These are phyloP conservation scores for Odontocolon sp. DNA, from an alignment of 2,888 invertebrate species.

Conservation along the genomic window DNA sequence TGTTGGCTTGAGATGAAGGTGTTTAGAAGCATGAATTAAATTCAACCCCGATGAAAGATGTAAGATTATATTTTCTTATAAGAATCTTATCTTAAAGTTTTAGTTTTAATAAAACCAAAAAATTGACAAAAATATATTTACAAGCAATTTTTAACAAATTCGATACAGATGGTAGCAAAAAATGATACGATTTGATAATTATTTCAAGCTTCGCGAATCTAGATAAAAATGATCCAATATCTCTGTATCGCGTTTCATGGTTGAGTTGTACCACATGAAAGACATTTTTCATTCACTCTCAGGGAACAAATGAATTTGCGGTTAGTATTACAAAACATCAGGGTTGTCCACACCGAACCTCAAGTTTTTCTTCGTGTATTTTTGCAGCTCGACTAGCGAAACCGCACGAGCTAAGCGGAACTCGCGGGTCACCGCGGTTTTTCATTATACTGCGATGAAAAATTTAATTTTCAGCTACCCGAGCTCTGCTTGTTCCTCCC, in stretches of 20 bases:
- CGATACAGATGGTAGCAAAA: too few relatives aligned
- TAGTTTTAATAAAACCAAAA: too few relatives aligned
- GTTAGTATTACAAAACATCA: slow-evolving; percentile 23
- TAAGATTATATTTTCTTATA: too few relatives aligned
- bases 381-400: slow-evolving; percentile 1
- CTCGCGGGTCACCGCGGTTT: slow-evolving; percentile 35
- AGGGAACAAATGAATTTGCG: slow-evolving; percentile 20
- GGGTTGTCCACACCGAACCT: slow-evolving; percentile 30
- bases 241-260: neutral
- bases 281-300: slow-evolving; percentile 26
- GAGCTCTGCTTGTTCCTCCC: neutral
- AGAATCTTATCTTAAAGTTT: too few relatives aligned
- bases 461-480: slow-evolving; percentile 44
- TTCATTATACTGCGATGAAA: slow-evolving; percentile 51
- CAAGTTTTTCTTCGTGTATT: slow-evolving; percentile 19
- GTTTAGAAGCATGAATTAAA: too few relatives aligned
- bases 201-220: neutral
- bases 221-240: neutral
- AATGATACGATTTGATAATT: neutral
- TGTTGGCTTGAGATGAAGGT: too few relatives aligned
- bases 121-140: too few relatives aligned
- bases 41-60: too few relatives aligned
- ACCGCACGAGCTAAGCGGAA: slow-evolving; percentile 38
- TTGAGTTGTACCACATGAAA: neutral
- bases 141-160: too few relatives aligned